Conservation (phyloP, 2,888 invertebrate genomes). For the Epirrita christyi region DNA sequence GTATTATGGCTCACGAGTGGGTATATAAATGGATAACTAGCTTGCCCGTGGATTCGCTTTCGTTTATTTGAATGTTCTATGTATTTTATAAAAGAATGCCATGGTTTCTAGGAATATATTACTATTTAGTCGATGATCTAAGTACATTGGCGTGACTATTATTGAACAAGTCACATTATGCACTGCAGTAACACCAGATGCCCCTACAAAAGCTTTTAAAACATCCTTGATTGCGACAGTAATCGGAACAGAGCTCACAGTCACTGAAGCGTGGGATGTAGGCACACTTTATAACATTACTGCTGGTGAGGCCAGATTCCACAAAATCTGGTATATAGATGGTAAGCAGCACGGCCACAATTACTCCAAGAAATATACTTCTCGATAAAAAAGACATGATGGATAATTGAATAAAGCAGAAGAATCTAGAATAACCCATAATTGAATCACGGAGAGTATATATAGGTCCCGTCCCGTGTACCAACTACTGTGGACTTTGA, state of each 20-base stretch:
- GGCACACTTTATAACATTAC: constrained; percentile 18
- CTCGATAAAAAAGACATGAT: constrained; percentile 7
- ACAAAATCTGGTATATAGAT: constrained; percentile 4
- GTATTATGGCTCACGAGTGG: neutral
- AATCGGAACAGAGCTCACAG: constrained; percentile 15
- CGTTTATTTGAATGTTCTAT: too few species aligned
- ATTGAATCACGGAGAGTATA: neutral
- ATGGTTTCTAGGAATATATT: too few species aligned
- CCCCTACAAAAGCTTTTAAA: constrained; percentile 14
- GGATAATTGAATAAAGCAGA: neutral
- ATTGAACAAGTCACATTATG: neutral
- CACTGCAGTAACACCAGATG: constrained; percentile 21
- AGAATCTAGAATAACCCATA: neutral
- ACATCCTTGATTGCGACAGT: constrained; percentile 23
- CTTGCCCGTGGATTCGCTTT: too few species aligned
- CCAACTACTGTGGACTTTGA: too few species aligned
- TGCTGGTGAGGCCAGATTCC: constrained; percentile 17
- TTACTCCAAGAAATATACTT: constrained; percentile 3
- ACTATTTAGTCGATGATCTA: too few species aligned
- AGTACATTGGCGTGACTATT: too few species aligned
- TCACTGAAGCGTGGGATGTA: constrained; percentile 23
- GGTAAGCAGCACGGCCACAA: constrained; percentile 1
- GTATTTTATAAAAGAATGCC: too few species aligned
- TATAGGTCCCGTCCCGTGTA: neutral
- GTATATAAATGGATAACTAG: neutral